A percentile compares a stretch with the other conserved stretches of the same genome.
Evolutionary conservation across 2,888 invertebrate species (phyloP).

Genomic region (Macrosiphum euphorbiae): DNA sequence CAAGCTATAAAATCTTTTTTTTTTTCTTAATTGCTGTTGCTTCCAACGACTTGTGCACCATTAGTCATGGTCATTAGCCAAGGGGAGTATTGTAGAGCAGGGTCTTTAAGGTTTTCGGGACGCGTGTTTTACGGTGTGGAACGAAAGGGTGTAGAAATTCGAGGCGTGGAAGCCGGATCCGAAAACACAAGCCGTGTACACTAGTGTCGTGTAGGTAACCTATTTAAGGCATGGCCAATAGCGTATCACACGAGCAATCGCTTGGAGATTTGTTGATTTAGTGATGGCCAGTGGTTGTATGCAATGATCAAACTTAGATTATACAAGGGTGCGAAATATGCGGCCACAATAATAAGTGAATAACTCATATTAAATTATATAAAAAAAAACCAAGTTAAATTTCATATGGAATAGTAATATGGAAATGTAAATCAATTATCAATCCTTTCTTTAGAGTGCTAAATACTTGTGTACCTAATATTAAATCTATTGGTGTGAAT

Average conservation of each 20-base stretch:
- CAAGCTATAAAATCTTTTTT: not conserved
- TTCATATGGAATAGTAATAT: not conserved
- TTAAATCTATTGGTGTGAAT: not conserved
- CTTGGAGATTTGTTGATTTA: not conserved
- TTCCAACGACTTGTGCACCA: not conserved
- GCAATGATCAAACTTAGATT: not conserved
- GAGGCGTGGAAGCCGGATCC: not conserved
- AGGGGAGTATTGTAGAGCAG: not conserved
- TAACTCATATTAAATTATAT: not conserved
- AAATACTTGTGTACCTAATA: not conserved
- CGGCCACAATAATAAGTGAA: not conserved
- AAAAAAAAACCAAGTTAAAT: not conserved
- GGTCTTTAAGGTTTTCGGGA: slow-evolving; percentile 36
- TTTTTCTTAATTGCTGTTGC: not conserved
- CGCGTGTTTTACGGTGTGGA: slow-evolving; percentile 31
- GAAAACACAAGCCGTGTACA: not conserved
- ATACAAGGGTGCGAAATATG: not conserved
- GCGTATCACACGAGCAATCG: not conserved
- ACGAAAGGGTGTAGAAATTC: not conserved
- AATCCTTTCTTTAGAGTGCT: not conserved
- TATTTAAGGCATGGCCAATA: not conserved
- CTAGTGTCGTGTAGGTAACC: not conserved
- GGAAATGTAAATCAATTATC: not conserved
- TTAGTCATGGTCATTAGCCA: slow-evolving; percentile 28
- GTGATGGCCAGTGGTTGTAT: not conserved